phyloP scores from a whole-genome alignment of 1,140 invertebrate genomes.

The Leptopilina clavipes region DNA sequence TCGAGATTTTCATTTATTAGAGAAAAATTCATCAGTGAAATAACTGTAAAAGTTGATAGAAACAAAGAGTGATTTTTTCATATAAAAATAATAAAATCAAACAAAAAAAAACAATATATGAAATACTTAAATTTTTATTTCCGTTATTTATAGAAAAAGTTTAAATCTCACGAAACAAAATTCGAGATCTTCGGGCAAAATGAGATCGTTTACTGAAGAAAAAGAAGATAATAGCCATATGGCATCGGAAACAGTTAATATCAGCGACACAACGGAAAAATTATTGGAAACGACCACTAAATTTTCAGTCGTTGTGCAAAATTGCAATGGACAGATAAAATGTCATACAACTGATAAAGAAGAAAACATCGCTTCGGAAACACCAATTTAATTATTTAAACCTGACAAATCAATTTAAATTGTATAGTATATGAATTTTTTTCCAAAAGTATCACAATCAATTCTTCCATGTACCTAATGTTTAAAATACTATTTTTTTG shows the following conservation, averaged over 20 bases:
- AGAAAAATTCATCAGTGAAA: too few species aligned
- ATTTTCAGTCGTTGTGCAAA: constrained; percentile 12
- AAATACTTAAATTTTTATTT: too few species aligned
- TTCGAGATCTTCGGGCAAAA: constrained; percentile 1
- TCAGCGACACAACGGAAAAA: neutral
- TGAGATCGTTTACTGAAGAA: neutral
- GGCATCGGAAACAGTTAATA: constrained; percentile 18
- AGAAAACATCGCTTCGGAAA: neutral
- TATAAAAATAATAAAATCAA: too few species aligned
- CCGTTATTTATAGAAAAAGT: neutral
- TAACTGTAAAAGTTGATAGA: too few species aligned
- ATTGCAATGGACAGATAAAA: constrained; percentile 18
- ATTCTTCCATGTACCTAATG: neutral
- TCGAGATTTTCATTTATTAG: too few species aligned
- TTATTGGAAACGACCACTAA: constrained; percentile 19
- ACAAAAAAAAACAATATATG: too few species aligned
- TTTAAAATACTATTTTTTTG: neutral
- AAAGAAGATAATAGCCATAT: neutral
- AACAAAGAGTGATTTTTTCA: too few species aligned
- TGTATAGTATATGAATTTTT: neutral
- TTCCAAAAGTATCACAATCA: neutral
- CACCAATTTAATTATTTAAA: constrained; percentile 3
- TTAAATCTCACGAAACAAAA: neutral
- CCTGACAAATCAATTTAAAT: neutral
- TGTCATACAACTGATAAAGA: neutral